phyloP scores from a whole-genome alignment of 2,888 invertebrate genomes.

The Aspidiotus rigidus region DNA sequence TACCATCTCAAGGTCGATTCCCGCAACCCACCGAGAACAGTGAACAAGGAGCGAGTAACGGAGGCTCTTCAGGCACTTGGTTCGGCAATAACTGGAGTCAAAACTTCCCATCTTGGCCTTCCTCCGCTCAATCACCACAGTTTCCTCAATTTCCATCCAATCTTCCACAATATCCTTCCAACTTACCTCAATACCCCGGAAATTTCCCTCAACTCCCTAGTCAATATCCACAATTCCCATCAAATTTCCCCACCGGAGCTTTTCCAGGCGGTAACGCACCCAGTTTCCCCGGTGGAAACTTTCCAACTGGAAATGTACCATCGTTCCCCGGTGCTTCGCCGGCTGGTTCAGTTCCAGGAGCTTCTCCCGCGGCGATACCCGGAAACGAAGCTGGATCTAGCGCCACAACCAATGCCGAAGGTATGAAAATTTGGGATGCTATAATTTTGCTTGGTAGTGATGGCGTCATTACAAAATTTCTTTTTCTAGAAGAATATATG shows the following conservation, averaged over 20 bases:
- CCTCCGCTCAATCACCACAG: too few species aligned
- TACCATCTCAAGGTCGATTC: conserved; percentile 6
- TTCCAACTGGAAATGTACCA: background rate
- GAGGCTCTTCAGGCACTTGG: background rate
- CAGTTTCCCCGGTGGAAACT: conserved; percentile 2
- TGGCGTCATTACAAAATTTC: background rate
- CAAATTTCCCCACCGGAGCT: background rate
- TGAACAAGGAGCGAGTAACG: conserved; percentile 3
- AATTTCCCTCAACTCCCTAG: conserved; percentile 10
- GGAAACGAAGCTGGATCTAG: background rate
- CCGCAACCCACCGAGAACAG: conserved; percentile 9
- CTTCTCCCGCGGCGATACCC: background rate
- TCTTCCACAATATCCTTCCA: too few species aligned
- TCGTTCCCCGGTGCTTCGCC: background rate
- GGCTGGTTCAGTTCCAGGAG: background rate
- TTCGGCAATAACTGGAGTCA: too few species aligned
- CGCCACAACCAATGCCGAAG: background rate
- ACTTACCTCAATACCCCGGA: background rate
- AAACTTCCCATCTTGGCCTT: too few species aligned
- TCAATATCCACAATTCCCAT: background rate
- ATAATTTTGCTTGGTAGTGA: background rate
- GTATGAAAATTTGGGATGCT: background rate
- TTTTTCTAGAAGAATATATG: background rate
- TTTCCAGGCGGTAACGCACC: too few species aligned
- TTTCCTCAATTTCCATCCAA: too few species aligned